Evolutionary conservation across 2,888 invertebrate species (phyloP), one percentile per base, ranked within the genome.

Genomic region (Caenorhabditis sp.): DNA sequence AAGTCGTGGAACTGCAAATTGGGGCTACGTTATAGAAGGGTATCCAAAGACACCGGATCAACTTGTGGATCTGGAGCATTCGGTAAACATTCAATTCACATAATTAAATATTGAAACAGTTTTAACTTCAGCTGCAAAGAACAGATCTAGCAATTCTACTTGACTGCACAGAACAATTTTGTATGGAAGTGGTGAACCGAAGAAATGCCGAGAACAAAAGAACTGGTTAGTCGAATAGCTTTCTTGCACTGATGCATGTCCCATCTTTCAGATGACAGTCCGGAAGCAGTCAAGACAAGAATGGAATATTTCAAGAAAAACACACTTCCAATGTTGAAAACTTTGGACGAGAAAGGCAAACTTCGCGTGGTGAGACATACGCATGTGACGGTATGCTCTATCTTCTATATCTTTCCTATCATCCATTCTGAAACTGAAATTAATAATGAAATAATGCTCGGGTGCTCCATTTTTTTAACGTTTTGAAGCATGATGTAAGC

Each of bases 291-390:
- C 92, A 94, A 96, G 50, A 94, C 95, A 72, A 94, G 96, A 32
- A 93, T 97, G 64, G 96, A 96, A 92, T 94, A 96, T 80, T 97
- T 97, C 93, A 94, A 97, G 0, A 96, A 96, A 89, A 94, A 95
- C 72, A 95, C 96, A 0, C 93, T 97, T 87, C 96, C 96, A 1
- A 96, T 97, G 95, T 93, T 97, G 71, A 96, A 96, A 92, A 94
- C 94, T 1, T 93, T 97, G 92, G 97, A 97, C 91, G 95, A 95
- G 88, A 94, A 95, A 84, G 95, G 95, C 90, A 94, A 97, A 61
- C 94, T 97, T 58, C 95, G 95, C 82, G 96, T 97, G 91, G 96
- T 96, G 93, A 94, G 95, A 72, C 56, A 77, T 82, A 22, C 70
- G 82, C 82, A 82, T 78, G 82, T 68, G 13, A 77, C 60, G 82